A percentile compares a stretch with the other conserved stretches of the same genome.
phyloP scores from a whole-genome alignment of 2,888 invertebrate species.

The Xestoiulus laeticollis region DNA sequence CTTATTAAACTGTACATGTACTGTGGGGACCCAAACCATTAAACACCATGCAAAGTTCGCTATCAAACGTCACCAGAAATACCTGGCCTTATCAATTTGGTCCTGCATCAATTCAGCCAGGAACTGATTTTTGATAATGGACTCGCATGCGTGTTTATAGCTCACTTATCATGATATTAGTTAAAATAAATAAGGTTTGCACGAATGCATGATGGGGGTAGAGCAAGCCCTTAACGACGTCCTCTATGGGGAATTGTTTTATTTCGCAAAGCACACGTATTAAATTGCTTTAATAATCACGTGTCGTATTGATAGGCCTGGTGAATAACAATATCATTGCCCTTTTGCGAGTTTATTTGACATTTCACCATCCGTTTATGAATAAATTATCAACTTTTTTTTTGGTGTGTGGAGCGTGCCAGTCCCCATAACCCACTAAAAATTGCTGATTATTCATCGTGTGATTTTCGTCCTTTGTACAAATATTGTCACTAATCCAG shows the following conservation, averaged over 20 bases:
- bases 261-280: conserved; percentile 19
- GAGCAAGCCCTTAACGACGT: not conserved
- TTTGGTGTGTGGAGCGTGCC: not conserved
- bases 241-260: conserved; percentile 11
- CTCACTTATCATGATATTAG: conserved; percentile 23
- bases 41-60: not conserved
- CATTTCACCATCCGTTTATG: not conserved
- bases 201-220: not conserved
- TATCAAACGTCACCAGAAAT: not conserved
- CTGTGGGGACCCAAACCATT: not conserved
- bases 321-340: conserved; percentile 11
- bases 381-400: conserved; percentile 15
- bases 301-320: conserved; percentile 28
- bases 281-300: conserved; percentile 28
- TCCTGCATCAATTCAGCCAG: not conserved
- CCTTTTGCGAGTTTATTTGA: conserved; percentile 5
- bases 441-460: conserved; percentile 3
- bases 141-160: conserved; percentile 25
- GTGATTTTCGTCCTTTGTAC: not conserved
- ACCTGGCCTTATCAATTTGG: not conserved
- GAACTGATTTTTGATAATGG: conserved; percentile 37
- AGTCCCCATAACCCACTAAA: not conserved
- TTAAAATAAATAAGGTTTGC: conserved; percentile 23
- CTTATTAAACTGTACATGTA: not conserved
- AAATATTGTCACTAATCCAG: conserved; percentile 13